Evolutionary conservation across 2,888 invertebrate species (phyloP).

Genomic region (Pinctada fucata): DNA sequence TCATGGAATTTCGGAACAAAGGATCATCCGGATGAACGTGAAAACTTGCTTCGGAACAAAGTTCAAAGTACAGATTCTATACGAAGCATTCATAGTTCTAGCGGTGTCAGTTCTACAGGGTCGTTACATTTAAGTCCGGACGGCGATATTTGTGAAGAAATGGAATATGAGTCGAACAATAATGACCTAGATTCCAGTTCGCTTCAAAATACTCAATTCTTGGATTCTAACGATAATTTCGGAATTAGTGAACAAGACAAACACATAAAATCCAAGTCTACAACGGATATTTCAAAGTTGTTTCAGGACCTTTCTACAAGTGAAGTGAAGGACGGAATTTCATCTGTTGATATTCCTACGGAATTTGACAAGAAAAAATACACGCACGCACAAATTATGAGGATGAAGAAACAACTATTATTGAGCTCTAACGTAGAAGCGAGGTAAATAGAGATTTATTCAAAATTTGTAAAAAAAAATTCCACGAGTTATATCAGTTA

Average conservation of each 20-base stretch:
- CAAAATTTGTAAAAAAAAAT: background rate
- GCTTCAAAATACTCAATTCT: constrained; percentile 41
- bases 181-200: constrained; percentile 43
- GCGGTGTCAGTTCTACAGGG: constrained; percentile 78
- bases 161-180: constrained; percentile 40
- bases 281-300: constrained; percentile 64
- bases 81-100: constrained; percentile 77
- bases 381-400: constrained; percentile 64
- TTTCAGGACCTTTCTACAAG: constrained; percentile 60
- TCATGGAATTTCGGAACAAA: constrained; percentile 81
- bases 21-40: constrained; percentile 60
- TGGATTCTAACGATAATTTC: constrained; percentile 40
- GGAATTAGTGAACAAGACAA: constrained; percentile 48
- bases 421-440: constrained; percentile 76
- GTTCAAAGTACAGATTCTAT: constrained; percentile 76
- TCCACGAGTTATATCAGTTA: too few relatives aligned
- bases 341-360: constrained; percentile 67
- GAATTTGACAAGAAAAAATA: constrained; percentile 54
- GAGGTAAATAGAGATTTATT: constrained; percentile 69
- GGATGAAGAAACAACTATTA: constrained; percentile 75
- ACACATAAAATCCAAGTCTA: constrained; percentile 56
- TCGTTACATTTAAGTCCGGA: constrained; percentile 75
- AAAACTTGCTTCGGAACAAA: constrained; percentile 66
- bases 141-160: constrained; percentile 67
- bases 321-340: constrained; percentile 69